Base-by-base conservation (phyloP, 2,797 vertebrate genomes). In the Rousettus madagascariensis region DNA sequence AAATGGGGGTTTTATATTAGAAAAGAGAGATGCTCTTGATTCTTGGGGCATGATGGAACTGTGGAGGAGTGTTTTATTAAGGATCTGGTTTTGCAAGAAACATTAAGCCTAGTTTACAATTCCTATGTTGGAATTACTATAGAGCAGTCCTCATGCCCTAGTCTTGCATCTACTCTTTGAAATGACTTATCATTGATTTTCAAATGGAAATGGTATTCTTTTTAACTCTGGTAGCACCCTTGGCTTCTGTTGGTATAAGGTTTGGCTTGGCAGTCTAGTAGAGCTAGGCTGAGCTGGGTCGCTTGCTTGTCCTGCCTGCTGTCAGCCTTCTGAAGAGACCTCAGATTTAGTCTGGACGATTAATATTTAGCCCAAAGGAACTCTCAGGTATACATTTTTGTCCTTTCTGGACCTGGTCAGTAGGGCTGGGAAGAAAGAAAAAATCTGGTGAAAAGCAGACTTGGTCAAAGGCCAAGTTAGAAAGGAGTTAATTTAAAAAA, bases 151-250 rank as follows among this genome's bases (percentile, higher is more conserved):
- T 80, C 55, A 65, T 57, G 57, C 26, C n/a, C 57, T 77, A 33
- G 16, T 61, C n/a, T 59, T 78, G 49, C 66, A 30, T 93, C 66
- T 90, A 82, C 24, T 53, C 59, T 95, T 79, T 74, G 46, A 88
- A 90, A 68, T 94, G 85, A 69, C 49, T 86, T 53, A 16, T 2
- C 36, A 83, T 92, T 86, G 74, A 87, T 90, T 94, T 86, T 59
- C 83, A 95, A 75, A 83, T 84, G 46, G 86, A 87, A 95, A 94
- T 84, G 22, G 5, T 92, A 51, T 91, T 90, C 22, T 63, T 71
- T 91, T 71, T 49, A 84, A 93, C 59, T 93, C 16, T 92, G 63
- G 90, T 19, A 71, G 16, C 51, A 84, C 36, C n/a, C 15, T 91
- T 80, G 19, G 38, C 66, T 84, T 91, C 33, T 49, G 55, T n/a